Percentiles rank a stretch among this genome's conserved stretches.
phyloP scores from a whole-genome alignment of 2,888 invertebrate species.

The Synergus japonicus region DNA sequence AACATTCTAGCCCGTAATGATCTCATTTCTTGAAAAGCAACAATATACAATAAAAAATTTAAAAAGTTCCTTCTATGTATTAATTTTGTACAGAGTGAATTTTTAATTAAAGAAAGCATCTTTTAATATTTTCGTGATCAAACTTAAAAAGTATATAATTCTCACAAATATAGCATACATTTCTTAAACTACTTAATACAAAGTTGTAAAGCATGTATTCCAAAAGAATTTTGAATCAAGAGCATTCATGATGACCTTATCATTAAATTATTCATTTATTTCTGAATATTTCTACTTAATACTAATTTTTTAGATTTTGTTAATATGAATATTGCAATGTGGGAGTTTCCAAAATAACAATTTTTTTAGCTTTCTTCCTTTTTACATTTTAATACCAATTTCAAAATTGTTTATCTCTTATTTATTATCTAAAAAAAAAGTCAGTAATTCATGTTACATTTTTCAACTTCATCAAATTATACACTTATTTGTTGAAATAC shows the following conservation, averaged over 20 bases:
- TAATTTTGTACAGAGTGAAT: neutral
- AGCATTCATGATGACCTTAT: neutral
- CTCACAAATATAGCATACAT: neutral
- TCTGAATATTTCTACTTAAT: neutral
- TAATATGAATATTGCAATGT: neutral
- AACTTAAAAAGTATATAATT: neutral
- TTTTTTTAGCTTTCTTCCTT: neutral
- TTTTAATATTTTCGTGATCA: neutral
- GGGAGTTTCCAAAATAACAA: neutral
- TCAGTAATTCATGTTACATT: neutral
- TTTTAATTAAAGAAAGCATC: neutral
- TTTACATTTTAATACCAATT: slow-evolving; percentile 11
- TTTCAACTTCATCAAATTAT: neutral
- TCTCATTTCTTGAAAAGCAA: neutral
- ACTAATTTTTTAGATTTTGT: neutral
- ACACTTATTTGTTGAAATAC: neutral
- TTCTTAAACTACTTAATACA: neutral
- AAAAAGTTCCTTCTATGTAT: neutral
- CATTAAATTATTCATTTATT: neutral
- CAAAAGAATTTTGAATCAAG: neutral
- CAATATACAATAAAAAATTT: neutral
- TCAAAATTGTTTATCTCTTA: neutral
- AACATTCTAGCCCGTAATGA: neutral
- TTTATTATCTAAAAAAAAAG: neutral
- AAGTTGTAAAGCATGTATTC: neutral